A percentile compares a stretch with the other conserved stretches of the same genome.
These are phyloP conservation scores for Tangara arthus DNA, from an alignment of 2,797 vertebrate species.

Conservation along the genomic window DNA sequence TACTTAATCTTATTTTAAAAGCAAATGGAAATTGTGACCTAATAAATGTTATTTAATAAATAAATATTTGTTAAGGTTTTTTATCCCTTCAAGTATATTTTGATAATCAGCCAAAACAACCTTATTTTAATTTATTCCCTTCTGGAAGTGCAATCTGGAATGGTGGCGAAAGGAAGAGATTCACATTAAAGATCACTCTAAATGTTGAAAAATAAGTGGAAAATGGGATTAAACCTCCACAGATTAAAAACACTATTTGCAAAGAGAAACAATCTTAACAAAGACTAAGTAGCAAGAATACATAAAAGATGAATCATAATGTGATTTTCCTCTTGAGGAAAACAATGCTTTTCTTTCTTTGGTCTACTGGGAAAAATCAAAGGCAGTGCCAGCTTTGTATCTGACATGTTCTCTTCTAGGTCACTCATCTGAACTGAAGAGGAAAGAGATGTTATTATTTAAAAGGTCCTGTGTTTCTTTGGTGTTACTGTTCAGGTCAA, in stretches of 20 bases:
- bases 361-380: constrained; percentile 12
- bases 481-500: neutral
- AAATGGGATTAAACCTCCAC: neutral
- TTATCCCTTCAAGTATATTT: neutral
- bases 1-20: neutral
- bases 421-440: constrained; percentile 1
- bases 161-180: neutral
- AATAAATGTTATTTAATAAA: neutral
- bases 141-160: neutral
- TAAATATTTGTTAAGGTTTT: neutral
- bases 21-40: neutral
- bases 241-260: neutral
- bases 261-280: neutral
- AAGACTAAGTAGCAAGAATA: neutral
- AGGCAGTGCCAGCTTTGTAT: neutral
- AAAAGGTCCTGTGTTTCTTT: neutral
- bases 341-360: neutral
- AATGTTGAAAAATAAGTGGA: neutral
- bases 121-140: neutral
- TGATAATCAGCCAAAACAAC: neutral
- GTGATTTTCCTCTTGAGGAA: constrained; percentile 4
- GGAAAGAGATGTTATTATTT: neutral
- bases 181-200: neutral
- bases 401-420: neutral
- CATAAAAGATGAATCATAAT: neutral